Conservation (phyloP, 1,140 invertebrate genomes). For the Panagrolaimus sp. region DNA sequence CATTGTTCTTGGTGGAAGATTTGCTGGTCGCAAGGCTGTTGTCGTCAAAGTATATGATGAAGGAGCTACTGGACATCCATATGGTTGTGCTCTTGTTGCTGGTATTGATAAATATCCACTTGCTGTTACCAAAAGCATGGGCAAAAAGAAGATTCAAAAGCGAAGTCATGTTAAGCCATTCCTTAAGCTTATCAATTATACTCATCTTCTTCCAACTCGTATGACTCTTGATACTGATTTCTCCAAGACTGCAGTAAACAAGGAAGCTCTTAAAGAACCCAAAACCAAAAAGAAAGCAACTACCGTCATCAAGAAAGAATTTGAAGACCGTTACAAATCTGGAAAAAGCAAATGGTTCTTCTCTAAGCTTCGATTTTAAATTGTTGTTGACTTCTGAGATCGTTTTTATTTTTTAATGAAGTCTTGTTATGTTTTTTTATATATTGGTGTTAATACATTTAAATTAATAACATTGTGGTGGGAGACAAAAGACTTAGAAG, state of each 20-base stretch:
- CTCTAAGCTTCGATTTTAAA: slow-evolving; percentile 94
- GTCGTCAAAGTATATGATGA: slow-evolving; percentile 94
- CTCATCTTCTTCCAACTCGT: slow-evolving; percentile 92
- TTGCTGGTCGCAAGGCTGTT: slow-evolving; percentile 92
- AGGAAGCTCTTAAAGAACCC: slow-evolving; percentile 86
- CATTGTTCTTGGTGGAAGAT: slow-evolving; percentile 89
- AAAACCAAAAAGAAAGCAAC: slow-evolving; percentile 87
- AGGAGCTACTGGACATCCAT: slow-evolving; percentile 86
- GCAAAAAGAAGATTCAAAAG: slow-evolving; percentile 90
- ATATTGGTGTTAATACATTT: not conserved
- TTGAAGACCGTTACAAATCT: slow-evolving; percentile 88
- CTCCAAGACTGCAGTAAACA: slow-evolving; percentile 74
- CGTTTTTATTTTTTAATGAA: slow-evolving; percentile 13
- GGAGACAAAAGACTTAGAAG: no score
- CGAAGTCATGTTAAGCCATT: slow-evolving; percentile 96
- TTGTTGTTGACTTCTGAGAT: slow-evolving; percentile 11
- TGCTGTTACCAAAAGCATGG: slow-evolving; percentile 92
- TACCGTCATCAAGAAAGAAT: slow-evolving; percentile 84
- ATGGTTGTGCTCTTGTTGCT: slow-evolving; percentile 91
- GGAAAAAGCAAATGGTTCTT: slow-evolving; percentile 99
- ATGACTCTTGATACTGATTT: slow-evolving; percentile 74
- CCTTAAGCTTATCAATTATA: slow-evolving; percentile 90
- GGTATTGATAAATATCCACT: slow-evolving; percentile 92
- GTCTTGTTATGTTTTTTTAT: slow-evolving; percentile 12
- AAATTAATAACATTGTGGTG: no score